Evolutionary conservation across 2,888 invertebrate species (phyloP).

Genomic region (Parthenolecanium corni): DNA sequence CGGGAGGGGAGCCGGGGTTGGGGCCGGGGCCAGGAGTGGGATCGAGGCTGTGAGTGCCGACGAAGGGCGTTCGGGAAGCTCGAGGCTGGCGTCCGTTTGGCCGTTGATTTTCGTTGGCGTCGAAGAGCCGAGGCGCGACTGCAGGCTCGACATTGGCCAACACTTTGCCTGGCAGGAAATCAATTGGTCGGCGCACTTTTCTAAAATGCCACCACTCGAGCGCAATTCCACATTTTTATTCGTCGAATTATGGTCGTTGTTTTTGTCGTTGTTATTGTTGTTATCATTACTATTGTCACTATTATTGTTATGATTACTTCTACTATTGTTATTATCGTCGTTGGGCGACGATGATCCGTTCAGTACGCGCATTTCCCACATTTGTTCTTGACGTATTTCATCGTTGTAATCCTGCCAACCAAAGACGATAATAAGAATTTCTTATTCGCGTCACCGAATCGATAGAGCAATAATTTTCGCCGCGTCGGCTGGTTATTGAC

Average conservation of each 20-base stretch:
- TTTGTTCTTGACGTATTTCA: conserved; percentile 80
- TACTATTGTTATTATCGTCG: conserved; percentile 5
- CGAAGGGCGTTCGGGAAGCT: conserved; percentile 29
- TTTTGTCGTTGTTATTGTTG: conserved; percentile 5
- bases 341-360: conserved; percentile 36
- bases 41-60: conserved; percentile 35
- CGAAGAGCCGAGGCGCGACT: neutral
- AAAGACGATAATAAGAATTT: too few relatives aligned
- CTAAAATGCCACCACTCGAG: neutral
- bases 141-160: neutral
- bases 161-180: neutral
- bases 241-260: neutral
- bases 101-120: neutral
- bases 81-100: neutral
- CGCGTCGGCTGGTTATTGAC: too few relatives aligned
- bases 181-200: conserved; percentile 15
- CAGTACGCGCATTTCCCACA: conserved; percentile 81
- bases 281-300: neutral
- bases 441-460: too few relatives aligned
- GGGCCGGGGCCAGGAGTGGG: conserved; percentile 35
- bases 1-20: conserved; percentile 31
- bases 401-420: conserved; percentile 70
- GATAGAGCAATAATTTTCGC: too few relatives aligned
- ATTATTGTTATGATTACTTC: conserved; percentile 38
- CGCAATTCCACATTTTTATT: neutral